These are phyloP conservation scores for Pipistrellus pipistrellus DNA, from an alignment of 2,797 vertebrate genomes.

Conservation along the genomic window DNA sequence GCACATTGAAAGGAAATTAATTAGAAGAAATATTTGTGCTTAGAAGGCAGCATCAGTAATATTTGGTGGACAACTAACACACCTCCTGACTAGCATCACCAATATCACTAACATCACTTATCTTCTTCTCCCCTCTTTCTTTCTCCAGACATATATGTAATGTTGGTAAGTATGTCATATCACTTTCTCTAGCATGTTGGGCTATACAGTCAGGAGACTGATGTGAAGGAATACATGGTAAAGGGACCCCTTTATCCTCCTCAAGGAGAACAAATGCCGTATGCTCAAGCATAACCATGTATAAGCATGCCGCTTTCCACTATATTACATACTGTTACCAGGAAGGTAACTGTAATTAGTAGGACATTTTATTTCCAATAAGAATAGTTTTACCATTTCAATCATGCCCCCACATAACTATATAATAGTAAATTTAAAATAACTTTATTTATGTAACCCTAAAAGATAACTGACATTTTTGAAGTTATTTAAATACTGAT, in stretches of 20 bases:
- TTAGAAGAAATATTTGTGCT: not conserved
- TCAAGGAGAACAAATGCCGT: not conserved
- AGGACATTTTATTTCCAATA: not conserved
- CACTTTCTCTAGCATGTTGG: not conserved
- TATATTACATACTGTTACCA: not conserved
- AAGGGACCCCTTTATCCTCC: not conserved
- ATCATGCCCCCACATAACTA: not conserved
- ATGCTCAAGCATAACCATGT: rapidly evolving
- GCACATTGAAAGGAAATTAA: too few species aligned
- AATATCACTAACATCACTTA: not conserved
- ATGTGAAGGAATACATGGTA: not conserved
- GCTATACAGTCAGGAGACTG: not conserved
- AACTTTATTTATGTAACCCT: not conserved
- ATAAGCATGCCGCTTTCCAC: not conserved
- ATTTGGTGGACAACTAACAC: not conserved
- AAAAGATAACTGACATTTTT: not conserved
- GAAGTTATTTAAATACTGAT: not conserved
- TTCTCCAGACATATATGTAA: not conserved
- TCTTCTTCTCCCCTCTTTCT: not conserved
- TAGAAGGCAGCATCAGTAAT: not conserved
- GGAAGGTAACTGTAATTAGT: not conserved
- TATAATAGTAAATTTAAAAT: slow-evolving; percentile 4
- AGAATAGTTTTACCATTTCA: slow-evolving; percentile 16
- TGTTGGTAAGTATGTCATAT: not conserved
- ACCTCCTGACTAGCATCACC: not conserved